Conservation (phyloP, 2,113 vertebrate species). For the Polypterus bichir region DNA sequence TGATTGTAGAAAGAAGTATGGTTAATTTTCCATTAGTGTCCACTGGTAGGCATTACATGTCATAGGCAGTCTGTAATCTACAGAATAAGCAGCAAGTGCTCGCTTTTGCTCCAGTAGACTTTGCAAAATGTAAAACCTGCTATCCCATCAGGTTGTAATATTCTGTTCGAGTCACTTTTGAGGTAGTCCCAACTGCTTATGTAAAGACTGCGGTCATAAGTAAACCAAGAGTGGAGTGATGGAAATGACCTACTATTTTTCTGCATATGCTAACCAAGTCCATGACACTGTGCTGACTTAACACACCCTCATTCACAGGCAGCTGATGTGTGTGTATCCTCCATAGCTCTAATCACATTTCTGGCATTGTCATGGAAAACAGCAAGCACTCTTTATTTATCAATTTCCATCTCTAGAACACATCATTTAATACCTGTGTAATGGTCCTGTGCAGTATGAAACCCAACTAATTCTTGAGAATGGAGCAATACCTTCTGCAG, state of each 20-base stretch:
- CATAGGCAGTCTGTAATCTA: slow-evolving; percentile 9
- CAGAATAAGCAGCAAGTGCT: slow-evolving; percentile 8
- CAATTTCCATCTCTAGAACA: no score
- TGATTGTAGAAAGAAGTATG: slow-evolving; percentile 6
- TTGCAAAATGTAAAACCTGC: slow-evolving; percentile 7
- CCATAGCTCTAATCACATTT: no score
- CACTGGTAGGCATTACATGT: slow-evolving; percentile 14
- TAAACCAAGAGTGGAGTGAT: slow-evolving; percentile 1
- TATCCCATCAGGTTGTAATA: slow-evolving; percentile 13
- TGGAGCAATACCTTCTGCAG: no score
- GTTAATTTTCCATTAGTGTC: slow-evolving; percentile 15
- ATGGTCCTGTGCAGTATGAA: no score
- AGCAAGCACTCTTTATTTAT: no score
- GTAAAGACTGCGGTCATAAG: slow-evolving; percentile 8
- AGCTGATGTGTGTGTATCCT: no score
- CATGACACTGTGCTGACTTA: no score
- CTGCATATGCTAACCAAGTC: no score
- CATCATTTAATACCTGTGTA: no score
- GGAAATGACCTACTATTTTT: background rate
- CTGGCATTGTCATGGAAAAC: no score
- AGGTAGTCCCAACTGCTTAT: slow-evolving; percentile 11
- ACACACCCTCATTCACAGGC: no score
- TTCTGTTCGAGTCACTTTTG: slow-evolving; percentile 15
- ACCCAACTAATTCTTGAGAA: no score
- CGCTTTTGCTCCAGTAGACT: slow-evolving; percentile 13